Evolutionary conservation across 2,888 invertebrate species (phyloP).

Genomic region (Argyra leucocephala): DNA sequence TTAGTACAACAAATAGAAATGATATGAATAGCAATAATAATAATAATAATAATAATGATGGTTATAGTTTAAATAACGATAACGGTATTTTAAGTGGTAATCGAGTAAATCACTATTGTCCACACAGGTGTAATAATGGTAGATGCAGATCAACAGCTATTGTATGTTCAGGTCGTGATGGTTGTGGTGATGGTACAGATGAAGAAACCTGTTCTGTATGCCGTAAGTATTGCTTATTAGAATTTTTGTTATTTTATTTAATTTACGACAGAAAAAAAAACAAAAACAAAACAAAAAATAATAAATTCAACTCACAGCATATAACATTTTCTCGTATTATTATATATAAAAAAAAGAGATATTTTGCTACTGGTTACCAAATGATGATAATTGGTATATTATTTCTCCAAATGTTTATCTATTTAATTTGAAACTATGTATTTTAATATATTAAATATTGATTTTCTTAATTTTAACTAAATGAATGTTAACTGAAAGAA

Average conservation of each 20-base stretch:
- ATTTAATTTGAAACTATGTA: too few relatives aligned
- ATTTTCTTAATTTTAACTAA: too few relatives aligned
- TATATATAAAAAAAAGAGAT: too few relatives aligned
- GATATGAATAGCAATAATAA: background rate
- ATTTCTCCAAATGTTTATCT: too few relatives aligned
- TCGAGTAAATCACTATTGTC: slow-evolving; percentile 48
- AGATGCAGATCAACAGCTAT: slow-evolving; percentile 81
- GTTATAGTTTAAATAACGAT: background rate
- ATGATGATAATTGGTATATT: too few relatives aligned
- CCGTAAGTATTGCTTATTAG: slow-evolving; percentile 54
- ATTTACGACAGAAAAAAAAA: background rate
- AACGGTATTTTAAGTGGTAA: slow-evolving; percentile 17
- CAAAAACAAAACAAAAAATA: background rate
- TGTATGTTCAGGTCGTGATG: slow-evolving; percentile 80
- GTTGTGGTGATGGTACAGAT: slow-evolving; percentile 84
- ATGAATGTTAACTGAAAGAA: too few relatives aligned
- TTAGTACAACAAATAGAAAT: slow-evolving; percentile 26
- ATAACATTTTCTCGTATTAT: too few relatives aligned
- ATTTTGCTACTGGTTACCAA: too few relatives aligned
- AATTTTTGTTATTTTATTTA: background rate
- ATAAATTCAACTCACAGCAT: too few relatives aligned
- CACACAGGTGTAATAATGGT: slow-evolving; percentile 76
- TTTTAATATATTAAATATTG: too few relatives aligned
- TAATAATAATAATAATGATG: background rate
- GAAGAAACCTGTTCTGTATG: slow-evolving; percentile 77